Base-by-base conservation (phyloP, 1,140 invertebrate genomes). In the Paraescarpia echinospica region DNA sequence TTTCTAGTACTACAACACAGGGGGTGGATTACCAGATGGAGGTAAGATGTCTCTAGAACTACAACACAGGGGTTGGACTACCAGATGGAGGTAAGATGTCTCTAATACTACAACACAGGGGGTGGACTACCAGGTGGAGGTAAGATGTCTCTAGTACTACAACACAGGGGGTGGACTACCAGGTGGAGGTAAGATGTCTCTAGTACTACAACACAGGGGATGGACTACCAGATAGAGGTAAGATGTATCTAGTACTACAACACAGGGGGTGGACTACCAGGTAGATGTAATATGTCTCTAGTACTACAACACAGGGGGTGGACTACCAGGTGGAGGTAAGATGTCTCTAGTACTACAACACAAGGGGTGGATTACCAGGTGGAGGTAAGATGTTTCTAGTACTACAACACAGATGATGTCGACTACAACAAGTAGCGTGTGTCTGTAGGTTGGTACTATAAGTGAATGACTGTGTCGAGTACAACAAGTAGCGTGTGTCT, bases 11-110 rank as follows among this genome's bases (percentile, higher is more conserved):
- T 77, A 77, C 59, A 77, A 77, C 59, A n/a, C n/a, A n/a, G n/a
- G n/a, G n/a, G n/a, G n/a, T n/a, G 92, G 95, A 96, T 93, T 96
- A 96, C 93, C 96, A 96, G 93, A 94, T 95, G 51, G 96, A 96
- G 95, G 95, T 96, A 18, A 34, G 22, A 27, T 27, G 48, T 51
- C 48, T 18, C 48, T 51, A 51, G 48, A 8, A 51, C 48, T 51
- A 51, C 48, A 51, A 51, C 48, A 51, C 48, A 9, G 48, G n/a
- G n/a, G 48, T 8, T 51, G 92, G 95, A 96, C 93, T 96, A 96
- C 93, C 96, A 96, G 93, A 94, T 95, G 41, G 96, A 96, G 95
- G 95, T 95, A 18, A n/a, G 22, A 77, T 77, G 59, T 22, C 59
- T 31, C 12, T 31, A 4, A 27, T 2, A 77, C 59, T 77, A 77